Percentiles rank a stretch among this genome's conserved stretches.
Evolutionary conservation across 2,797 vertebrate genomes (phyloP).

Genomic region (Rhabdomys pumilio): DNA sequence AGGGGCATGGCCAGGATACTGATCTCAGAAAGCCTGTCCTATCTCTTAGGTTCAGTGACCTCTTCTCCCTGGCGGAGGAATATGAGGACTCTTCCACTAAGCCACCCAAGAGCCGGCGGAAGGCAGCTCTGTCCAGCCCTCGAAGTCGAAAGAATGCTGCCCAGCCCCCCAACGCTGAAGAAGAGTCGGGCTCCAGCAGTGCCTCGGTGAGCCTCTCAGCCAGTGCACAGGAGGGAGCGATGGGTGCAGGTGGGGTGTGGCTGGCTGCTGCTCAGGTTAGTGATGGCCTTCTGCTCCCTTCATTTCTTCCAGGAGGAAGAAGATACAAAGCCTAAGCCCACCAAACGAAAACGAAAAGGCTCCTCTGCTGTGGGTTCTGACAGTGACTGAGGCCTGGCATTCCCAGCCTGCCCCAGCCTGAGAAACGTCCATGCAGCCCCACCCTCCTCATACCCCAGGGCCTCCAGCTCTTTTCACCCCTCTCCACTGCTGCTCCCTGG

Average conservation of each 20-base stretch:
- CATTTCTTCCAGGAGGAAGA: slow-evolving; percentile 93
- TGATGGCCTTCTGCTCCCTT: neutral
- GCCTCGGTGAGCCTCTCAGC: slow-evolving; percentile 92
- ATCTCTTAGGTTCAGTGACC: slow-evolving; percentile 94
- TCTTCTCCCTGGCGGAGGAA: slow-evolving; percentile 96
- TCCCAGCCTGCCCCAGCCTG: neutral
- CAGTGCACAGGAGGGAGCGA: rapidly evolving
- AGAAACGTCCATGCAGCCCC: slow-evolving; percentile 41
- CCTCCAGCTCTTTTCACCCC: neutral
- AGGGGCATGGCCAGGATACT: neutral
- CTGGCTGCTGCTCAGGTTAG: neutral
- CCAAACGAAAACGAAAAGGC: slow-evolving; percentile 96
- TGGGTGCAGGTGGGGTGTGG: rapidly evolving
- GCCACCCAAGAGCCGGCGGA: slow-evolving; percentile 95
- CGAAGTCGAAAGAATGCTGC: slow-evolving; percentile 94
- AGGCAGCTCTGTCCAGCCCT: slow-evolving; percentile 93
- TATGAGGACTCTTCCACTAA: slow-evolving; percentile 96
- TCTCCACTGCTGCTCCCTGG: slow-evolving; percentile 26
- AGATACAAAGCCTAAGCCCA: slow-evolving; percentile 96
- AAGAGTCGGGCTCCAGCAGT: slow-evolving; percentile 95
- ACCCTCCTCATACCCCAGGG: neutral
- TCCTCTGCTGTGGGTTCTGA: slow-evolving; percentile 96
- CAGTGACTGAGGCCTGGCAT: slow-evolving; percentile 92
- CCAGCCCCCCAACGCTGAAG: slow-evolving; percentile 94
- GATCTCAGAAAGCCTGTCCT: neutral